A percentile compares a stretch with the other conserved stretches of the same genome.
Conservation (phyloP, 2,888 invertebrate genomes). For the Polylopha cassiicola region DNA sequence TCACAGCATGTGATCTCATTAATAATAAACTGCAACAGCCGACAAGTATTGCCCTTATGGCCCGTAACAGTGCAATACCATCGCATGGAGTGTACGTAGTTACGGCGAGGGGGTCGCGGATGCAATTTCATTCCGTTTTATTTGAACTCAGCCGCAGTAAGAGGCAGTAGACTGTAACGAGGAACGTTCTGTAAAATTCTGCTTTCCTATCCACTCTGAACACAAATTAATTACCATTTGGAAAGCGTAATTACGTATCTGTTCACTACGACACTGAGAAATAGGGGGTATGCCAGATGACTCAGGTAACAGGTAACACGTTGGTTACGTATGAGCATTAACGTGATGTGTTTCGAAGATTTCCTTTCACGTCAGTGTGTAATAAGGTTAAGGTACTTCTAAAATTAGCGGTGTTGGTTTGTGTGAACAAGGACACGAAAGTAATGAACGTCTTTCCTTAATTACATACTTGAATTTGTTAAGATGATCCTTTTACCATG, state of each 20-base stretch:
- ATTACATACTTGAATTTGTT: no score
- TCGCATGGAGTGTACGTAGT: constrained; percentile 33
- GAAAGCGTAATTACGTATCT: constrained; percentile 13
- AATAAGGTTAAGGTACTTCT: no score
- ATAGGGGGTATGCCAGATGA: background rate
- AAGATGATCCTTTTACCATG: no score
- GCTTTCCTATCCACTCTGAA: constrained; percentile 10
- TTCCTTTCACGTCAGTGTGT: no score
- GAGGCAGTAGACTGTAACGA: constrained; percentile 38
- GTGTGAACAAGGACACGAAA: no score
- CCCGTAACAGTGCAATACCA: constrained; percentile 44
- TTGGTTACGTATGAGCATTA: no score
- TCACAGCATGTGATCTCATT: constrained; percentile 12
- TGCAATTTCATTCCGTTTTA: constrained; percentile 55
- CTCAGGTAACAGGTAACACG: no score
- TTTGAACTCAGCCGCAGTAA: constrained; percentile 39
- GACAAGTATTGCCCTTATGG: constrained; percentile 45
- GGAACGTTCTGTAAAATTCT: constrained; percentile 23
- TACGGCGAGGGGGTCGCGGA: constrained; percentile 29
- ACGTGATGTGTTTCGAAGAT: no score
- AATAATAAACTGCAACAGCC: constrained; percentile 27
- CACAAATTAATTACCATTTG: constrained; percentile 19
- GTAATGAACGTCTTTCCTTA: no score
- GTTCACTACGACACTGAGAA: constrained; percentile 7
- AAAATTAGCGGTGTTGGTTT: no score